Evolutionary conservation across 2,888 invertebrate genomes (phyloP), one percentile per base, ranked within the genome.

Genomic region (Lycaena phlaeas): DNA sequence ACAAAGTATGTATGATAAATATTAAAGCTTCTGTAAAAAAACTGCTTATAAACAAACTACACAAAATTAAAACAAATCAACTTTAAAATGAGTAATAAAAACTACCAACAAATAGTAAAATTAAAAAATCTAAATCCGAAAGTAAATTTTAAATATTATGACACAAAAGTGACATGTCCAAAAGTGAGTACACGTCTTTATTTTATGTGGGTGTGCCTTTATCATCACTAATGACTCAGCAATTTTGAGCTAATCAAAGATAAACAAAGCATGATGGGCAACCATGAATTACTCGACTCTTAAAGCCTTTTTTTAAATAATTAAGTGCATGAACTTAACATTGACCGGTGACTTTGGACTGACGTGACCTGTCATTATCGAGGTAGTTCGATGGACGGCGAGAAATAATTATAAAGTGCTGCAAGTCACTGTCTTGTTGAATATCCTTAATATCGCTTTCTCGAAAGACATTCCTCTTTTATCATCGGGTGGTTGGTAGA

Each of bases 351-450:
- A 73, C 71, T 61, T 64, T 51, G 42, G 65, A 73, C 59, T 76
- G 79, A 78, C 75, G 74, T 62, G 69, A 48, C 64, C 62, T 52
- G 58, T 67, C 66, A 76, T 78, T 75, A 76, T 54, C 42, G 52
- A 36, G 47, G 45, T 50, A 64, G 76, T 68, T 70, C 53, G 51
- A 38, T 47, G 55, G 51, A 52, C 58, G 37, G 41, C 9, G 27
- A 27, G 10, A 27, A 27, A 27, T 27, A 27, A 27, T 27, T 27
- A 27, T 27, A 31, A 31, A 27, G 36, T 14, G 26, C 36, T 26
- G 36, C 36, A 36, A 36, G 26, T 36, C 36, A 36, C 27, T 27
- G 27, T 27, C 27, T 10, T 10, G 10, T 27, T 36, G 15, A 31
- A 15, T 34, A 12, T 10, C 12, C 18, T 10, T 5, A 6, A 10